phyloP scores from a whole-genome alignment of 2,888 invertebrate genomes.

The Periphyllus acericola region DNA sequence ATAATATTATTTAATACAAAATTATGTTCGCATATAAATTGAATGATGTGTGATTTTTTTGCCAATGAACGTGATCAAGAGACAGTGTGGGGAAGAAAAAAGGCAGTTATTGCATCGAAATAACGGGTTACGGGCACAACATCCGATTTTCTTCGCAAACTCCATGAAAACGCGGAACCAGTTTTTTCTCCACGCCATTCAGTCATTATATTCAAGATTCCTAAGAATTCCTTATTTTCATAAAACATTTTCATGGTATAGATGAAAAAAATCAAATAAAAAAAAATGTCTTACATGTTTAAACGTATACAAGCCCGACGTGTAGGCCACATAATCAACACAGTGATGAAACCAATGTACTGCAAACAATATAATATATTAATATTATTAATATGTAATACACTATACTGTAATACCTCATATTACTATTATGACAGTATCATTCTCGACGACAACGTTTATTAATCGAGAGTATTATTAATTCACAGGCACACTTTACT shows the following conservation, averaged over 20 bases:
- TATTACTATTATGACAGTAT: neutral
- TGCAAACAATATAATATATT: neutral
- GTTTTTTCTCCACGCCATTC: constrained; percentile 54
- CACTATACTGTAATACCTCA: neutral
- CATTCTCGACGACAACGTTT: neutral
- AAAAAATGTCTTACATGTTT: constrained; percentile 26
- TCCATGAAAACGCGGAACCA: constrained; percentile 57
- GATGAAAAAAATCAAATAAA: constrained; percentile 19
- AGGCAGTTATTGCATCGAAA: constrained; percentile 24
- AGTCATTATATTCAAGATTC: constrained; percentile 28
- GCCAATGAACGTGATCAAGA: neutral
- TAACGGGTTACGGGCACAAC: constrained; percentile 61
- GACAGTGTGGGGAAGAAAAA: constrained; percentile 1
- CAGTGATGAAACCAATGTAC: constrained; percentile 27
- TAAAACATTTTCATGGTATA: constrained; percentile 42
- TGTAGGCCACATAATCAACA: constrained; percentile 56
- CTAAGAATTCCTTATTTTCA: constrained; percentile 45
- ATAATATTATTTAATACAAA: neutral
- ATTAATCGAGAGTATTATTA: neutral
- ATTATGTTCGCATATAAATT: neutral
- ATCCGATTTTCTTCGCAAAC: constrained; percentile 61
- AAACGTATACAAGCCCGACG: constrained; percentile 31
- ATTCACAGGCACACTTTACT: neutral
- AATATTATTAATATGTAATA: neutral
- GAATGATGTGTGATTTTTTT: neutral